phyloP scores from a whole-genome alignment of 2,113 vertebrate species.

The Isurus oxyrinchus region DNA sequence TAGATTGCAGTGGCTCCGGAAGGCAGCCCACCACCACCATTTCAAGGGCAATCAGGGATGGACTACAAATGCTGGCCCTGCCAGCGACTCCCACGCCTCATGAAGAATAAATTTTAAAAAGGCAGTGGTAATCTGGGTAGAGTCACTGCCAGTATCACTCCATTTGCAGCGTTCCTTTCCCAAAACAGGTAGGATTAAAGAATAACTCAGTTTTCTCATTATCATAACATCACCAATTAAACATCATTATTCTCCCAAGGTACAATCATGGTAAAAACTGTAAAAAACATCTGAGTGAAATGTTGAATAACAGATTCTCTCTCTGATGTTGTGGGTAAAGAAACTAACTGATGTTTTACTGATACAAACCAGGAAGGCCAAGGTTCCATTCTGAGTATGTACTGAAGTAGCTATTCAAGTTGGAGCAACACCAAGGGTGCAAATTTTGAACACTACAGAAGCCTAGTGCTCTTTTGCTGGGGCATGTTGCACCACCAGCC shows the following conservation, averaged over 20 bases:
- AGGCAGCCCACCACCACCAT: too few relatives aligned
- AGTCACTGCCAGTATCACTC: neutral
- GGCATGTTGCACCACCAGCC: too few relatives aligned
- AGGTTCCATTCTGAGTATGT: too few relatives aligned
- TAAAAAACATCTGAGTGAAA: neutral
- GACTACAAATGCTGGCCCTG: too few relatives aligned
- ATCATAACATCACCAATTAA: neutral
- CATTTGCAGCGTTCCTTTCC: neutral
- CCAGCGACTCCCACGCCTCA: too few relatives aligned
- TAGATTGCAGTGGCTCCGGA: too few relatives aligned
- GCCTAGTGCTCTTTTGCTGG: too few relatives aligned
- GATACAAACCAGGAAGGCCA: neutral
- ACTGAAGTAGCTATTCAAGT: too few relatives aligned
- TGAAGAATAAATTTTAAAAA: neutral
- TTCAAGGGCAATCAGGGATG: too few relatives aligned
- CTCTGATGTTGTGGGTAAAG: neutral
- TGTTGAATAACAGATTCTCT: neutral
- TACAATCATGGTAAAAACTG: neutral
- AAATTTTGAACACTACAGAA: too few relatives aligned
- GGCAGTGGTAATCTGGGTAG: neutral
- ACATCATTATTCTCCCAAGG: neutral
- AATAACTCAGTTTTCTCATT: neutral
- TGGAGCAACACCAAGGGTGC: too few relatives aligned
- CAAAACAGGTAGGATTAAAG: neutral
- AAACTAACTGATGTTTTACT: neutral